Conservation (phyloP, 2,888 invertebrate genomes). For the Yponomeuta sedellus region DNA sequence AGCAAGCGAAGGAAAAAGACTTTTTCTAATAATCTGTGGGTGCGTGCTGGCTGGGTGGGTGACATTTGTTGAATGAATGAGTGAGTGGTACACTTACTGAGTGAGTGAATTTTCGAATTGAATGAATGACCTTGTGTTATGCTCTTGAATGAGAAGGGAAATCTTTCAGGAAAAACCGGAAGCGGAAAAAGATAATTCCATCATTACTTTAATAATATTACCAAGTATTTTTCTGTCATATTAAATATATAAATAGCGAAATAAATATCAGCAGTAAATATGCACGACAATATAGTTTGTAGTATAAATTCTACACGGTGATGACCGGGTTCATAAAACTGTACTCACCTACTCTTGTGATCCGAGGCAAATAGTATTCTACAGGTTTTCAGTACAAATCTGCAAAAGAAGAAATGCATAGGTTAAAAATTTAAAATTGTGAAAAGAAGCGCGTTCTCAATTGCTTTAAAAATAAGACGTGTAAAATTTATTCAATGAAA, state of each 20-base stretch:
- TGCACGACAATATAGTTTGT: too few relatives aligned
- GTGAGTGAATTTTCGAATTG: not conserved
- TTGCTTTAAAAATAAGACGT: too few relatives aligned
- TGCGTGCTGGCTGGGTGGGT: not conserved
- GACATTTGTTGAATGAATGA: not conserved
- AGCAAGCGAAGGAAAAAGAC: not conserved
- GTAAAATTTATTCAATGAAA: too few relatives aligned
- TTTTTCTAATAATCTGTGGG: too few relatives aligned
- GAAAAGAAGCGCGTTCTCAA: too few relatives aligned
- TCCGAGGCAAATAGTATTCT: conserved; percentile 30
- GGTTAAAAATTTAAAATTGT: too few relatives aligned
- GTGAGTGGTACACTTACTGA: not conserved
- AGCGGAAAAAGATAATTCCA: not conserved
- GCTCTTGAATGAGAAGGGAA: not conserved
- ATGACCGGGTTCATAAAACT: too few relatives aligned
- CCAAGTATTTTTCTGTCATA: too few relatives aligned
- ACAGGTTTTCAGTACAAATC: conserved; percentile 27
- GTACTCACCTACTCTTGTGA: conserved; percentile 16
- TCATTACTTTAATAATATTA: not conserved
- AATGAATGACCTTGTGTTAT: not conserved
- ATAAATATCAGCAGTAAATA: too few relatives aligned
- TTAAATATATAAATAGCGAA: too few relatives aligned
- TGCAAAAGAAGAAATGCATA: conserved; percentile 26
- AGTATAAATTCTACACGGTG: too few relatives aligned
- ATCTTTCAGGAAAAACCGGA: not conserved